Evolutionary conservation across 2,797 vertebrate genomes (phyloP), one percentile per base, ranked within the genome.

Genomic region (Otolemur crassicaudatus): DNA sequence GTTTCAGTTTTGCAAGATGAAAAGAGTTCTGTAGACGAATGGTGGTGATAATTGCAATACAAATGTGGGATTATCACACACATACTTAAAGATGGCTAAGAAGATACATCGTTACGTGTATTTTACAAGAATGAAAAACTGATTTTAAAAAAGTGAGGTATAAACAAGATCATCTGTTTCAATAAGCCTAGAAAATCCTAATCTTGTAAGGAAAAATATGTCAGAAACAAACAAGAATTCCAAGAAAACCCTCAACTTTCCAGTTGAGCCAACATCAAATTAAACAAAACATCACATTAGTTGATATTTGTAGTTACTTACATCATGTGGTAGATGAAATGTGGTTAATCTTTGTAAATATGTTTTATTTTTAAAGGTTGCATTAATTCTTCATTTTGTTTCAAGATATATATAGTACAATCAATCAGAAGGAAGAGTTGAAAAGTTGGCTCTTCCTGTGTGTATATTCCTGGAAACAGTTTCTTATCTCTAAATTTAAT

Each of bases 401-500:
- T 63, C 67, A 76, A 72, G 10, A 40, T 3, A 7, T 43, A 49
- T 10, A 23, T 16, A 43, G 12, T 69, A 34, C 9, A 79, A 73
- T 22, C 56, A 14, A 56, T 29, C 76, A 9, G 31, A 93, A 19
- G 2, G 22, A 49, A 72, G 40, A 82, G 20, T 53, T 60, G 10
- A 84, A 82, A 70, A 67, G 11, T 29, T 69, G 40, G 56, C 22
- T 25, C 27, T 49, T 92, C 17, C 81, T 65, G 5, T 53, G 7
- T 29, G 2, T 82, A 34, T 40, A 70, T 27, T 56, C 73, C n/a
- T 53, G 87, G 82, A 61, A 25, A 84, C 12, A 72, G 34, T 40
- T 96, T 27, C 20, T 94, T 58, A 31, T 79, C 12, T 92, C 83
- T 67, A 69, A 81, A 19, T 69, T 95, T 77, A 92, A 80, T n/a